Evolutionary conservation across 2,113 vertebrate species (phyloP).

Genomic region (Uria lomvia): DNA sequence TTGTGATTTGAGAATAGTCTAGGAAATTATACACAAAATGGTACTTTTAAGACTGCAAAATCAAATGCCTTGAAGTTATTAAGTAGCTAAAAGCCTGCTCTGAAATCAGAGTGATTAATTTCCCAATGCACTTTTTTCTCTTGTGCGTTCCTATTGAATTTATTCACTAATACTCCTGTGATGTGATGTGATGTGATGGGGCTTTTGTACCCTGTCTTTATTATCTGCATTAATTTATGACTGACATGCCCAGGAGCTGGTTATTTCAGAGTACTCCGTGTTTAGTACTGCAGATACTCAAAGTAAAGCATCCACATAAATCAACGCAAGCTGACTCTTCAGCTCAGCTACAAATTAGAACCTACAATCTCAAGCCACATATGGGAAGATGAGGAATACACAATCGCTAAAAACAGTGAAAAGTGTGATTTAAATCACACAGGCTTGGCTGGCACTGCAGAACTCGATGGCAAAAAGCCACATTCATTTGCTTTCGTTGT

Average conservation of each 20-base stretch:
- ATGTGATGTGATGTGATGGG: neutral
- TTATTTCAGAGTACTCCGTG: neutral
- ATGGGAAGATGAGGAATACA: neutral
- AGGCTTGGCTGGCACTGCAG: neutral
- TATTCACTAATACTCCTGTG: neutral
- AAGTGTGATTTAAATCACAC: neutral
- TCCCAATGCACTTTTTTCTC: neutral
- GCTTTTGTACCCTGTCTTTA: neutral
- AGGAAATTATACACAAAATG: neutral
- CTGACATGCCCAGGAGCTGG: neutral
- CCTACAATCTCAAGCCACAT: neutral
- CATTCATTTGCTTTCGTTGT: neutral
- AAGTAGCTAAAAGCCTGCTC: neutral
- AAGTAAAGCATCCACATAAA: neutral
- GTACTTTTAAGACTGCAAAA: neutral
- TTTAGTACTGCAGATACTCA: neutral
- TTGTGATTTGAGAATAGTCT: neutral
- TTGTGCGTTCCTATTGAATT: neutral
- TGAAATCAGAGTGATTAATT: neutral
- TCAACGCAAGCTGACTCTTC: neutral
- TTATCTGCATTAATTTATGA: neutral
- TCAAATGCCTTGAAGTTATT: neutral
- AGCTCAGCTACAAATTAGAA: neutral
- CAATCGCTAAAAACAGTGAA: neutral
- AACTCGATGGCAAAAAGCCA: neutral